Evolutionary conservation across 2,113 vertebrate species (phyloP).

Genomic region (Machaerirhynchus nigripectus): DNA sequence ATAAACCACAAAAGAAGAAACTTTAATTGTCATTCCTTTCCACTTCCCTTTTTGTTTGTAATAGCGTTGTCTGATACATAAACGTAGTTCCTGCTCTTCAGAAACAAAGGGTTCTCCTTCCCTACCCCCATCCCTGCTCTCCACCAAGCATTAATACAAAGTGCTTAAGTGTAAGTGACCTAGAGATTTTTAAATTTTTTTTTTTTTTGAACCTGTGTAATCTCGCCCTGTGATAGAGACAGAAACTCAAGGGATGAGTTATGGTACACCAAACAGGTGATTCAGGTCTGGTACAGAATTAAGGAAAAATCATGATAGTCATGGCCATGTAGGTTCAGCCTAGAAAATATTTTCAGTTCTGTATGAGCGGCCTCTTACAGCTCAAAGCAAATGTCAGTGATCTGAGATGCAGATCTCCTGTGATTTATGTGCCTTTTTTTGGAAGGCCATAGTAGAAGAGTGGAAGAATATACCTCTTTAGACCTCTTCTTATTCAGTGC

Average conservation of each 20-base stretch:
- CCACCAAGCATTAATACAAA: background rate
- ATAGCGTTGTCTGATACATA: background rate
- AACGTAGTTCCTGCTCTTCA: background rate
- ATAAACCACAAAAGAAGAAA: background rate
- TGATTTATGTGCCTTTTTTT: background rate
- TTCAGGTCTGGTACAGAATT: background rate
- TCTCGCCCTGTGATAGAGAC: background rate
- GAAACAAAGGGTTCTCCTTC: background rate
- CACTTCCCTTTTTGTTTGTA: background rate
- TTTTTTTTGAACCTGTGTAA: background rate
- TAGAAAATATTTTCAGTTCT: background rate
- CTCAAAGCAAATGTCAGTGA: background rate
- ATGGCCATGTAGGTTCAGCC: background rate
- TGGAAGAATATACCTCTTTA: background rate
- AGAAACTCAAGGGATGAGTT: background rate
- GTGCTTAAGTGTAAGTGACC: background rate
- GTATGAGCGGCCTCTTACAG: accelerated
- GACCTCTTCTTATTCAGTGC: background rate
- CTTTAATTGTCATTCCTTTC: background rate
- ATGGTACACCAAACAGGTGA: background rate
- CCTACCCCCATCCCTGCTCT: too few relatives aligned
- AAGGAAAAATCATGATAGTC: accelerated
- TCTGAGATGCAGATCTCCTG: background rate
- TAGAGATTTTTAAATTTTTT: background rate
- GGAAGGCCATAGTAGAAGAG: background rate